Percentiles rank a stretch among this genome's conserved stretches.
phyloP scores from a whole-genome alignment of 2,888 invertebrate genomes.

The Hydriomena furcata region DNA sequence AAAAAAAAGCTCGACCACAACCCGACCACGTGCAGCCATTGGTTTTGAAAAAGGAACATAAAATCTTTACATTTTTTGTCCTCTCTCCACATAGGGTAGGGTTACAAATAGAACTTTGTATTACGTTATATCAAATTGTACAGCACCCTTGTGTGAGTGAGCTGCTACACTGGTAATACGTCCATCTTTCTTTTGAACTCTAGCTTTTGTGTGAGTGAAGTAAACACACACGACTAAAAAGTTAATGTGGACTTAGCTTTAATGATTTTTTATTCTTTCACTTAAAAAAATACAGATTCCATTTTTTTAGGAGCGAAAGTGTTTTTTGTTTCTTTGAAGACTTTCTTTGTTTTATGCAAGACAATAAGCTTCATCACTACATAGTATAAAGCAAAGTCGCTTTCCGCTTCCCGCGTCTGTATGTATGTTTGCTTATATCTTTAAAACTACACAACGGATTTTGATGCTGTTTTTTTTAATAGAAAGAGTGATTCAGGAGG shows the following conservation, averaged over 20 bases:
- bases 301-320: constrained; percentile 18
- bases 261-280: constrained; percentile 35
- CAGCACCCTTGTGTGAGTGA: constrained; percentile 26
- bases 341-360: too few species aligned
- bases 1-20: constrained; percentile 73
- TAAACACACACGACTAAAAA: constrained; percentile 54
- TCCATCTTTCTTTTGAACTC: background rate
- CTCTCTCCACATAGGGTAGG: constrained; percentile 68
- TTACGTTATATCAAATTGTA: constrained; percentile 51
- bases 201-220: constrained; percentile 48
- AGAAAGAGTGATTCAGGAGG: too few species aligned
- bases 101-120: constrained; percentile 78
- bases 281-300: constrained; percentile 36
- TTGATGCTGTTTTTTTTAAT: too few species aligned
- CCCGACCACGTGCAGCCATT: constrained; percentile 78
- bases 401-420: too few species aligned
- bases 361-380: too few species aligned
- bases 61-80: constrained; percentile 68
- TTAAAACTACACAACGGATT: too few species aligned
- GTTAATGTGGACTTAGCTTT: constrained; percentile 46
- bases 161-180: constrained; percentile 10
- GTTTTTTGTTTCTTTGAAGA: constrained; percentile 4
- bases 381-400: too few species aligned
- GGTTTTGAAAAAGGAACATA: constrained; percentile 64
- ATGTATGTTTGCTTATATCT: too few species aligned